Base-by-base conservation (phyloP, 1,140 invertebrate genomes). In the Melitaea cinxia region DNA sequence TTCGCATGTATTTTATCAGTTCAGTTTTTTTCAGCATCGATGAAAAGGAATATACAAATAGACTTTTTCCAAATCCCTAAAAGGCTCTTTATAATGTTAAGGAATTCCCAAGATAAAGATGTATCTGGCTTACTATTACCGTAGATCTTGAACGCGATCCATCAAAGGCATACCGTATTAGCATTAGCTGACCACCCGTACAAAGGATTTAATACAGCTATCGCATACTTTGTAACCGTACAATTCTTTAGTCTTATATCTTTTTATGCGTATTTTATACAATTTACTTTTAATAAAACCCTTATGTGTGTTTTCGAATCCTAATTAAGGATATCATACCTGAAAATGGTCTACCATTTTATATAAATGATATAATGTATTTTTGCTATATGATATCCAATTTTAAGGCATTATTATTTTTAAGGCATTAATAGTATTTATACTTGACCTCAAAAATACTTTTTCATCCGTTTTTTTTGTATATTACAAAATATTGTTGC, bases 181-280 rank as follows among this genome's bases (percentile, higher is more conserved):
- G 52, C 72, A 77, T 77, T 80, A 75, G 68, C 71, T 76, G 73
- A 74, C 70, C 66, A 65, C 49, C 49, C 71, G 54, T 72, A 86
- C 80, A 85, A 88, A 86, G 76, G 79, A 72, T 80, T 88, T 80
- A 87, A 88, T 84, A 83, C 77, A 79, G 68, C 81, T 83, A 82
- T 79, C 79, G 70, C 57, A 61, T 57, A 70, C 75, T 86, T 83
- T 86, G 81, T 82, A 79, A 75, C 60, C 6, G 65, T 68, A 60
- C 74, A 66, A 74, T 77, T 82, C 82, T 84, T 82, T 78, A 80
- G 72, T 78, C 75, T 70, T n/a, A 70, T 75, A 66, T 73, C 69
- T 71, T 83, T 82, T 81, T 76, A 80, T 65, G 69, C 54, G 54
- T 64, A 47, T 49, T 70, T 73, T 71, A 71, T 75, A 42, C 15